These are phyloP conservation scores for Malurus splendens DNA, from an alignment of 2,797 vertebrate genomes.

Conservation along the genomic window DNA sequence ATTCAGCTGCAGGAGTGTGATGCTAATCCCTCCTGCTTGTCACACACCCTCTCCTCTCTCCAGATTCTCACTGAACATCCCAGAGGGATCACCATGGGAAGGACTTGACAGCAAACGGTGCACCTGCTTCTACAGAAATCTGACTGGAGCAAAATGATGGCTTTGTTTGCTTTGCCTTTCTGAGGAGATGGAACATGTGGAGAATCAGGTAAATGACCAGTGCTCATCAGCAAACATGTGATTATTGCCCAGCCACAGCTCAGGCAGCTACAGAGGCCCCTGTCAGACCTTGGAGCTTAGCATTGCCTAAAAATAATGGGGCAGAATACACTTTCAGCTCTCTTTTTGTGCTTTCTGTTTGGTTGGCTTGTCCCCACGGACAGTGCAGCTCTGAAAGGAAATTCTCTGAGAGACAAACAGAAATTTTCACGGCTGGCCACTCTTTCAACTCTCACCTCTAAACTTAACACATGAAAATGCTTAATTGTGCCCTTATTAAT, in stretches of 20 bases:
- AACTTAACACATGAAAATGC: not conserved
- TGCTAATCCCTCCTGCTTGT: not conserved
- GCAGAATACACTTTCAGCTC: not conserved
- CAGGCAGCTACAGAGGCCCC: not conserved
- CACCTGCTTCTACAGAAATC: not conserved
- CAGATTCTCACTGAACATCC: not conserved
- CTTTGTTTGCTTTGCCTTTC: not conserved
- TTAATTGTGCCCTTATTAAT: conserved; percentile 35
- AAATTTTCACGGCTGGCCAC: conserved; percentile 19
- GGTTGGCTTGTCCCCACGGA: not conserved
- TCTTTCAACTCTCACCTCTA: conserved; percentile 20
- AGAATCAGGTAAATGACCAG: not conserved
- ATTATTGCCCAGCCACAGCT: not conserved
- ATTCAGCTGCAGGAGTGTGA: not conserved
- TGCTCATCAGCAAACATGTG: not conserved
- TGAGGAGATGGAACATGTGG: not conserved
- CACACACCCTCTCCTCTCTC: not conserved
- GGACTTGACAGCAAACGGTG: not conserved
- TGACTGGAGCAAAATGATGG: not conserved
- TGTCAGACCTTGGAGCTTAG: not conserved
- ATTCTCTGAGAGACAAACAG: not conserved
- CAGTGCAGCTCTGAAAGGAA: not conserved
- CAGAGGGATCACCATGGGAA: not conserved
- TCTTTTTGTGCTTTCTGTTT: not conserved
- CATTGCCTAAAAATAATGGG: not conserved